Conservation (phyloP, 2,797 vertebrate species). For the Tachyglossus aculeatus region DNA sequence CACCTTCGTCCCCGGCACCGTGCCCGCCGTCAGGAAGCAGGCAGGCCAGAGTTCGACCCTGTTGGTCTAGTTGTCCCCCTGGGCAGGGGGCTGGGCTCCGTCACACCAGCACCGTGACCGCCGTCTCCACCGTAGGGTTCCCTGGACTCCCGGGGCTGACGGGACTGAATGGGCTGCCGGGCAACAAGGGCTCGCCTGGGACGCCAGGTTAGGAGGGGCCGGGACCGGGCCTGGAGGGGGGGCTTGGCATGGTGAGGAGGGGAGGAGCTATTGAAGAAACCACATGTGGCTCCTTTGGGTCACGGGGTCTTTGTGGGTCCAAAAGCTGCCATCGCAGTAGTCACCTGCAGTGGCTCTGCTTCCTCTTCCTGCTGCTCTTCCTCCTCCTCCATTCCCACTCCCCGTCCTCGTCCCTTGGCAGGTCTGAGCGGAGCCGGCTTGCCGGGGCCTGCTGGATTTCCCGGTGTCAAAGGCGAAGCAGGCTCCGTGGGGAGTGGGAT, state of each 20-base stretch:
- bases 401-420: constrained; percentile 63
- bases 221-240: background rate
- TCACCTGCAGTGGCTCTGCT: background rate
- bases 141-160: constrained; percentile 85
- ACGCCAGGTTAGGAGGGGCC: constrained; percentile 80
- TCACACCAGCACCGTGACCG: constrained; percentile 3
- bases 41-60: no score
- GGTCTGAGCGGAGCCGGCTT: constrained; percentile 77
- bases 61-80: no score
- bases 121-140: constrained; percentile 75
- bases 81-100: no score
- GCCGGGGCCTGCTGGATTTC: constrained; percentile 79
- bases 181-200: constrained; percentile 87
- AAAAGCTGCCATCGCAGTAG: background rate
- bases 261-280: no score
- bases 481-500: constrained; percentile 74
- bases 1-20: no score
- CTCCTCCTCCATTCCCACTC: constrained; percentile 14
- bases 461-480: constrained; percentile 87
- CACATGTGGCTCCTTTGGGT: no score
- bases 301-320: no score
- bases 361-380: background rate
- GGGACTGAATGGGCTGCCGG: constrained; percentile 91
- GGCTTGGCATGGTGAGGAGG: background rate
- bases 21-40: no score